phyloP scores from a whole-genome alignment of 2,113 vertebrate genomes.

The Phrynosoma platyrhinos region DNA sequence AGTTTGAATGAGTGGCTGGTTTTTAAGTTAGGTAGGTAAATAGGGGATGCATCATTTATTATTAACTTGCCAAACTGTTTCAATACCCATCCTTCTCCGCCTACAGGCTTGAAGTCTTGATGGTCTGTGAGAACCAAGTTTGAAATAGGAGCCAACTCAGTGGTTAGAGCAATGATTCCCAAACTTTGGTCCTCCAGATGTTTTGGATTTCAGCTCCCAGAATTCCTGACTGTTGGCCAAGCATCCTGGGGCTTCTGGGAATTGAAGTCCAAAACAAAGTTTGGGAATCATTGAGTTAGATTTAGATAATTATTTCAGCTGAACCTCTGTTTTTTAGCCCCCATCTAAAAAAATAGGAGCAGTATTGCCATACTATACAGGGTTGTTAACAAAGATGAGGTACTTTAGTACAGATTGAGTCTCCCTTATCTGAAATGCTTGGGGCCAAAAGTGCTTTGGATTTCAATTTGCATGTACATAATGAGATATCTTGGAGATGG shows the following conservation, averaged over 20 bases:
- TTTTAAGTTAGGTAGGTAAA: conserved; percentile 25
- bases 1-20: conserved; percentile 14
- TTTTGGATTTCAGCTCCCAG: no score
- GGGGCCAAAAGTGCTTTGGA: no score
- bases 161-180: not conserved
- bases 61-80: not conserved
- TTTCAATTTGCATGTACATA: no score
- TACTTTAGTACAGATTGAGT: no score
- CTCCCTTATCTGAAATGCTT: no score
- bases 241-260: no score
- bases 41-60: not conserved
- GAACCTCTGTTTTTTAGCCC: not conserved
- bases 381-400: not conserved
- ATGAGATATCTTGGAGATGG: no score
- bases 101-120: not conserved
- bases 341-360: not conserved
- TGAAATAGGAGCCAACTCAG: not conserved
- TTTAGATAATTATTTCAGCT: not conserved
- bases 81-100: not conserved
- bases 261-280: not conserved
- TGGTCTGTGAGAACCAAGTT: not conserved
- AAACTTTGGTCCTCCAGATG: no score
- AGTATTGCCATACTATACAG: not conserved
- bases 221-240: no score
- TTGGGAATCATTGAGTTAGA: not conserved